These are phyloP conservation scores for Mastacembelus armatus DNA, from an alignment of 2,797 vertebrate genomes.

Conservation along the genomic window DNA sequence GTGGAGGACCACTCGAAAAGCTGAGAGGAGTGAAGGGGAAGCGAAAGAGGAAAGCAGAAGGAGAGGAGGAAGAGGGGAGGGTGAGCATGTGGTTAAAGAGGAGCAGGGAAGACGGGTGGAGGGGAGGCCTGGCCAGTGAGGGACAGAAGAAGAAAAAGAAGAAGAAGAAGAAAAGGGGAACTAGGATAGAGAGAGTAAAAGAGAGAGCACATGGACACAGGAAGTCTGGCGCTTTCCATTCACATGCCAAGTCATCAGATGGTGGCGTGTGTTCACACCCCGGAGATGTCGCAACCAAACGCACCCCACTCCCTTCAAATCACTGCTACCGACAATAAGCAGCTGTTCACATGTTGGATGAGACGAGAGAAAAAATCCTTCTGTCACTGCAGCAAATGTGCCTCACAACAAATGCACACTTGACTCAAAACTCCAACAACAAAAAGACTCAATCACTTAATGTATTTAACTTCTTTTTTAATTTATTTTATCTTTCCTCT, in stretches of 20 bases:
- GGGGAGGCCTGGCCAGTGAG: slow-evolving; percentile 48
- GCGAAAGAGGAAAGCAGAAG: slow-evolving; percentile 75
- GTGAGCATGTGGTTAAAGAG: slow-evolving; percentile 52
- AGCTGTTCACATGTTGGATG: slow-evolving; percentile 78
- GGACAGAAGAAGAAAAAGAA: slow-evolving; percentile 48
- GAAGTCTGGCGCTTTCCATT: slow-evolving; percentile 75
- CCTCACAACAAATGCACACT: slow-evolving; percentile 52
- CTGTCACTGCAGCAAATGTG: slow-evolving; percentile 60
- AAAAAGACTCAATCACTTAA: slow-evolving; percentile 21
- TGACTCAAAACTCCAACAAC: slow-evolving; percentile 43
- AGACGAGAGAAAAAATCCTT: slow-evolving; percentile 72
- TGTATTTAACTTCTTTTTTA: slow-evolving; percentile 5
- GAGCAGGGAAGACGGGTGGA: slow-evolving; percentile 30
- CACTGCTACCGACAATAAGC: slow-evolving; percentile 78
- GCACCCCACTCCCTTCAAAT: slow-evolving; percentile 72
- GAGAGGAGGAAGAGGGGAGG: slow-evolving; percentile 58
- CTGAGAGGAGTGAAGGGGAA: slow-evolving; percentile 69
- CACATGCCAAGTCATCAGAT: slow-evolving; percentile 80
- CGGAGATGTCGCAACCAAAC: slow-evolving; percentile 77
- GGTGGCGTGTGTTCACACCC: slow-evolving; percentile 77
- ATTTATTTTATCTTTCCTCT: slow-evolving; percentile 13
- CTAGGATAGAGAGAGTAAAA: slow-evolving; percentile 23
- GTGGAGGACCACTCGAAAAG: slow-evolving; percentile 72
- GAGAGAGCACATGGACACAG: slow-evolving; percentile 70
- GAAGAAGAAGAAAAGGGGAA: not conserved